Base-by-base conservation (phyloP, 2,888 invertebrate species). In the Chironomus riparius region DNA sequence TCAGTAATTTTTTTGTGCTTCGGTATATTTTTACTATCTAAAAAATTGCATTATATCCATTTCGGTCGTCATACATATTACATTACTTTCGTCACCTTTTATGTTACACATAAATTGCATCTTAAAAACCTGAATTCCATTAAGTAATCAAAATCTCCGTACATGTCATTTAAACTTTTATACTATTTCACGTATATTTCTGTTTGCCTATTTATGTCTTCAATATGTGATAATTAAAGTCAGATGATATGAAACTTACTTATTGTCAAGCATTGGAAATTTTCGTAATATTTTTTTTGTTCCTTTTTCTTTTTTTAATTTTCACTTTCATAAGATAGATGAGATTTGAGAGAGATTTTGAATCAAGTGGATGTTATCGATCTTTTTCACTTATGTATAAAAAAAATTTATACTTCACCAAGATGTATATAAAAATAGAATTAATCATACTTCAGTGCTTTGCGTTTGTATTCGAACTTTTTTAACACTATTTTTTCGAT, bases 381-480 rank as follows among this genome's bases (percentile, higher is more conserved):
- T 56, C 56, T 15, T 15, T 12, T 56, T 15, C 7, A 5, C 15
- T 4, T 56, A 6, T 15, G 15, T n/a, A 15, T 6, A 1, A 56
- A 56, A 56, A 50, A 50, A 15, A 56, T 15, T 38, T 38, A 38
- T 38, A 38, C 38, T 38, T 38, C 10, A 38, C 10, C 10, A 38
- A 56, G 7, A n/a, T 56, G n/a, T n/a, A 15, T 56, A 56, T 15
- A 56, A 18, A 15, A 15, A 56, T n/a, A 56, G 56, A 56, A 18
- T 15, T 12, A 24, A 65, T 84, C 85, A 94, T 78, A 95, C 95
- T 83, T 94, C 94, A 62, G 95, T 95, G 82, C 94, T 94, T 82
- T 94, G 94, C 50, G 95, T 94, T 82, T 95, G 94, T 83, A 95
- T 95, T 78, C 95, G 88, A 77, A 95, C 95, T 85, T 95, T 94